Conservation (phyloP, 2,113 vertebrate species). For the Rhizomys pruinosus region DNA sequence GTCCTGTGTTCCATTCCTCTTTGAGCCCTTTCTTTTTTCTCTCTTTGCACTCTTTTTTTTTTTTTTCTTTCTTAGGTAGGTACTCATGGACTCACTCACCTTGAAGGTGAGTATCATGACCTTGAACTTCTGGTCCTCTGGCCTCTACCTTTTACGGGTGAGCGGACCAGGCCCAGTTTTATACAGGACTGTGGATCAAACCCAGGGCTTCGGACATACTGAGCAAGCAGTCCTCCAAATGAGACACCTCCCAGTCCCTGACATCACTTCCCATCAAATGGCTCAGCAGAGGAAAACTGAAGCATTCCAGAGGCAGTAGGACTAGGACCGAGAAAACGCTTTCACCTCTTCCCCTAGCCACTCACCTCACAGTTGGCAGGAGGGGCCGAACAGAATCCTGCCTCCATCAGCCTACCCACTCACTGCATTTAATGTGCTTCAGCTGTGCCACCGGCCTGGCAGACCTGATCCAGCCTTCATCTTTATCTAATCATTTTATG, state of each 20-base stretch:
- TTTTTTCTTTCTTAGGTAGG: neutral
- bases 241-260: neutral
- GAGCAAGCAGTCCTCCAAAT: neutral
- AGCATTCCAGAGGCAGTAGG: neutral
- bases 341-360: neutral
- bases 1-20: neutral
- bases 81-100: neutral
- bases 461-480: constrained; percentile 5
- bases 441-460: constrained; percentile 13
- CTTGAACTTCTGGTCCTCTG: neutral
- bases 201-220: too few species aligned
- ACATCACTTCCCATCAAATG: neutral
- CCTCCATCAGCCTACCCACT: neutral
- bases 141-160: neutral
- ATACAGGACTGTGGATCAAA: neutral
- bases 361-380: too few species aligned
- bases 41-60: neutral
- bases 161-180: neutral
- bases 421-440: neutral
- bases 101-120: neutral
- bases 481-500: constrained; percentile 48
- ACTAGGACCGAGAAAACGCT: neutral
- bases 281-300: neutral
- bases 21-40: neutral
- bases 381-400: too few species aligned